A percentile compares a stretch with the other conserved stretches of the same genome.
These are phyloP conservation scores for Monodelphis domestica DNA, from an alignment of 2,797 vertebrate genomes.

Conservation along the genomic window DNA sequence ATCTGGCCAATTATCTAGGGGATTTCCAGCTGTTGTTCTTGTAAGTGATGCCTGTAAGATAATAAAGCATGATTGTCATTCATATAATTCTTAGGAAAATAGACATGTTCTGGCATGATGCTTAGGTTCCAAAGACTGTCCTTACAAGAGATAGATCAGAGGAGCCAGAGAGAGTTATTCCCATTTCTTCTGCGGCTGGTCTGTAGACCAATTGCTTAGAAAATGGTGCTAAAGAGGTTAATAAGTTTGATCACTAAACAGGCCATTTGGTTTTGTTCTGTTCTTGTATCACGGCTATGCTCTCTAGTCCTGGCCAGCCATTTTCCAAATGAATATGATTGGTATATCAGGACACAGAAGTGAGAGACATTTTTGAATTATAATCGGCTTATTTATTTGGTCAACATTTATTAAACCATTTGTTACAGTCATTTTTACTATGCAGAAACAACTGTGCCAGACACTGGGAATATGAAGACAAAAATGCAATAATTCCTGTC, in stretches of 20 bases:
- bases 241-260: background rate
- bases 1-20: slow-evolving; percentile 62
- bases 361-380: background rate
- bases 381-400: background rate
- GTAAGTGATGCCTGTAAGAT: slow-evolving; percentile 45
- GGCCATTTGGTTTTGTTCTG: accelerated
- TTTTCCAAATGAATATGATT: background rate
- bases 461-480: background rate
- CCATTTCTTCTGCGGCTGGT: background rate
- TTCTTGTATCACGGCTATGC: accelerated
- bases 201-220: background rate
- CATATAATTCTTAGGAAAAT: background rate
- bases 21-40: slow-evolving; percentile 73
- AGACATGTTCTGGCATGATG: background rate
- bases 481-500: background rate
- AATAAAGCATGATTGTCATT: background rate
- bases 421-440: too few relatives aligned
- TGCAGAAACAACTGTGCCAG: background rate
- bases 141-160: background rate
- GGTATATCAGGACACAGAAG: background rate
- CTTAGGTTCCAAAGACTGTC: background rate
- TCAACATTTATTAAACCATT: background rate
- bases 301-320: accelerated
- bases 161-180: background rate
- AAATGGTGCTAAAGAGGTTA: background rate